Conservation (phyloP, 2,113 vertebrate species). For the Scortum barcoo region DNA sequence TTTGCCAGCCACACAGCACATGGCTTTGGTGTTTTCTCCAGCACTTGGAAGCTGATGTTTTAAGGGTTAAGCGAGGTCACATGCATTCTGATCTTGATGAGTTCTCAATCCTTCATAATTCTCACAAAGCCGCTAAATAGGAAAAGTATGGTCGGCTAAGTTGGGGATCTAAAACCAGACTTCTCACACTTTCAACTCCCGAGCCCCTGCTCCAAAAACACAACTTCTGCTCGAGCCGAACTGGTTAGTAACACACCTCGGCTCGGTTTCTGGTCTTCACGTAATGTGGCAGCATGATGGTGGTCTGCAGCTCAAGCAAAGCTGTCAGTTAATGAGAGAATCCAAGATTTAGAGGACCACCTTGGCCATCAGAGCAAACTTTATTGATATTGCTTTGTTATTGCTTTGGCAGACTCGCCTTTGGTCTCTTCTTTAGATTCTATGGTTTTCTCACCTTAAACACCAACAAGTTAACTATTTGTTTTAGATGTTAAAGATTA, state of each 20-base stretch:
- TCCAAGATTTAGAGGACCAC: conserved; percentile 32
- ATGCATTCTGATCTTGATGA: conserved; percentile 30
- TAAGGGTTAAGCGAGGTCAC: conserved; percentile 30
- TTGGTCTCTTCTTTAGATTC: neutral
- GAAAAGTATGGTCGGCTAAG: conserved; percentile 36
- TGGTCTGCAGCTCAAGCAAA: conserved; percentile 32
- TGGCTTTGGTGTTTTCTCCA: neutral
- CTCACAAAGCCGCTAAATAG: conserved; percentile 58
- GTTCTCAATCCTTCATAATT: conserved; percentile 29
- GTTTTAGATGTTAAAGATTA: neutral
- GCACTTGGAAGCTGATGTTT: conserved; percentile 7
- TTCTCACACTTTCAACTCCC: conserved; percentile 62
- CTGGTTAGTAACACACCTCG: neutral
- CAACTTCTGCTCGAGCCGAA: neutral
- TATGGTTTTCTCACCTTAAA: neutral
- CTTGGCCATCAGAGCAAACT: neutral
- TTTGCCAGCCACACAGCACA: neutral
- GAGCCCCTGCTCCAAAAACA: conserved; percentile 17
- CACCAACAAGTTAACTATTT: neutral
- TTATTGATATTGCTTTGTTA: neutral
- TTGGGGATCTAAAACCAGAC: conserved; percentile 5
- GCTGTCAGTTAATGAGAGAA: conserved; percentile 18
- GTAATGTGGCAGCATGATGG: conserved; percentile 8
- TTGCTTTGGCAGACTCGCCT: neutral
- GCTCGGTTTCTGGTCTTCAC: neutral